Base-by-base conservation (phyloP, 2,888 invertebrate species). In the Agonopterix arenella region DNA sequence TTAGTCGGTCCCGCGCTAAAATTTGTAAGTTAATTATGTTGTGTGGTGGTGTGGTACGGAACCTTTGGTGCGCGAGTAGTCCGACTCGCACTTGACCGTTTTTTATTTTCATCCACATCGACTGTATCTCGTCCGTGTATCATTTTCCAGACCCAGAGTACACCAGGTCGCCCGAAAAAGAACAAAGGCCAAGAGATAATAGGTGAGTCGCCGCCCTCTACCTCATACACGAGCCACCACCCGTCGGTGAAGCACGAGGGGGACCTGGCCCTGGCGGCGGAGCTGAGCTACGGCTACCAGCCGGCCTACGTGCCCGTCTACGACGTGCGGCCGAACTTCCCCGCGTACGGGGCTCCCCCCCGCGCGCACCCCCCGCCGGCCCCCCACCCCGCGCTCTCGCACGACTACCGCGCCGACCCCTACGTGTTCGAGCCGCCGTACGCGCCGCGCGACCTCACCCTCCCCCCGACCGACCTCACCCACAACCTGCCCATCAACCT, bases 401-500 rank as follows among this genome's bases (percentile, higher is more conserved):
- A 53, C 58, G 11, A 55, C 58, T 53, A 36, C 47, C 41, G 45
- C 46, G 46, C 49, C 48, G 85, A 82, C 54, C 78, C 79, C 11
- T 81, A 82, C 68, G 70, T 59, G 11, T 79, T 76, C 67, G 80
- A 80, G 46, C 66, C 76, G 8, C 51, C 71, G 4, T 76, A 75
- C 65, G 74, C 71, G 42, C 68, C 79, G 42, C 76, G 76, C 52
- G 83, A 82, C 62, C 76, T 83, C 48, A 69, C 78, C 10, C 63
- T 77, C 5, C 73, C 79, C 5, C 40, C 49, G 36, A 18, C 76
- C 46, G 84, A 84, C 63, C 50, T 72, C 16, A 57, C 72, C 1
- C 84, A 77, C 74, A 84, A 88, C 68, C 64, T 89, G 42, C 88
- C 89, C 53, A 90, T 90, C 62, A 90, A 89, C 70, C 75, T 89